Percentiles rank a stretch among this genome's conserved stretches.
Conservation (phyloP, 2,888 invertebrate species). For the Tuberolachnus salignus region DNA sequence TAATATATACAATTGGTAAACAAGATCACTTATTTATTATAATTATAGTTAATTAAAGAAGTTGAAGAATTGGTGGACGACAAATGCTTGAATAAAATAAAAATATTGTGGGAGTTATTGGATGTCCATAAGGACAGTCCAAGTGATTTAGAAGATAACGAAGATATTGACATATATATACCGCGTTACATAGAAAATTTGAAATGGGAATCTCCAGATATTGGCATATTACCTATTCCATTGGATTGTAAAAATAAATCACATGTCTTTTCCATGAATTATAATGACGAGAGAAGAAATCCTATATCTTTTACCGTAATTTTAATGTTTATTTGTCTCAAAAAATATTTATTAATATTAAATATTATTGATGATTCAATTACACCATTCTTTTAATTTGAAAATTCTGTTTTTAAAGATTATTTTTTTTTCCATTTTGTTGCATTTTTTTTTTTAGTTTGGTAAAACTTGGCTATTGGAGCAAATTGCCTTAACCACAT, state of each 20-base stretch:
- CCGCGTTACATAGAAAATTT: conserved; percentile 44
- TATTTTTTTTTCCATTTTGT: background rate
- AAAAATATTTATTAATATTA: background rate
- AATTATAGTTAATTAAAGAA: conserved; percentile 57
- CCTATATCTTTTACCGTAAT: conserved; percentile 16
- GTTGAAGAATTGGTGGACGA: conserved; percentile 35
- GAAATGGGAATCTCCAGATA: conserved; percentile 55
- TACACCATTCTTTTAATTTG: background rate
- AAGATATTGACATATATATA: background rate
- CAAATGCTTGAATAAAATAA: conserved; percentile 58
- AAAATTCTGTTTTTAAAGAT: background rate
- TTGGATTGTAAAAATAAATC: conserved; percentile 45
- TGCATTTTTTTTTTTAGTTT: conserved; percentile 29
- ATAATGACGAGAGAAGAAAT: conserved; percentile 53
- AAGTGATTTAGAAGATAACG: conserved; percentile 5
- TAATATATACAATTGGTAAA: background rate
- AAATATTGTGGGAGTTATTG: conserved; percentile 21
- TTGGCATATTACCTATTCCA: conserved; percentile 33
- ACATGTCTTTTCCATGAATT: conserved; percentile 59
- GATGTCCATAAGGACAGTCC: conserved; percentile 1
- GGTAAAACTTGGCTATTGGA: conserved; percentile 37
- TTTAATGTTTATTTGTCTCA: background rate
- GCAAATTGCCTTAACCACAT: conserved; percentile 23
- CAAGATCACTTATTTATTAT: background rate
- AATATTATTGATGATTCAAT: background rate